Evolutionary conservation across 2,888 invertebrate species (phyloP).

Genomic region (Eucera pruinosa): DNA sequence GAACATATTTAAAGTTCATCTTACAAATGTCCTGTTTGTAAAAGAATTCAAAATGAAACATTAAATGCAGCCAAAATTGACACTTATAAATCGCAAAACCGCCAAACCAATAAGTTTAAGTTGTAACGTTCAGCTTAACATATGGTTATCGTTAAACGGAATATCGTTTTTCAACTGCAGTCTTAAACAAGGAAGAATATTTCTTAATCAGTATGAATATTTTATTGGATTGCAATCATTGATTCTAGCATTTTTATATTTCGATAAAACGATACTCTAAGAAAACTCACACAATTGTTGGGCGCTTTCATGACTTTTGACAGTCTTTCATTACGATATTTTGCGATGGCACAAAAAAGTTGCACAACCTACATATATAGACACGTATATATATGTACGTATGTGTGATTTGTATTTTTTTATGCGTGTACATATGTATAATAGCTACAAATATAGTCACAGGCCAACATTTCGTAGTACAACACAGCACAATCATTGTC

Average conservation of each 20-base stretch:
- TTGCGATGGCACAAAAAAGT: slow-evolving; percentile 61
- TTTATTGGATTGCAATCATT: background rate
- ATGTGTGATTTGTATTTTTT: slow-evolving; percentile 45
- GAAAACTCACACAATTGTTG: background rate
- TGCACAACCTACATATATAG: slow-evolving; percentile 80
- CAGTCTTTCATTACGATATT: background rate
- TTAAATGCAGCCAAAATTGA: no score
- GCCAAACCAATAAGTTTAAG: no score
- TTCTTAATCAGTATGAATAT: background rate
- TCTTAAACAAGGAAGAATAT: background rate
- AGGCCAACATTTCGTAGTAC: slow-evolving; percentile 84
- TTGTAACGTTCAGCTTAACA: background rate
- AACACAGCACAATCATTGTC: slow-evolving; percentile 84
- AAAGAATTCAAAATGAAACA: slow-evolving; percentile 13
- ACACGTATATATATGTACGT: slow-evolving; percentile 75
- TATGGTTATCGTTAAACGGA: background rate
- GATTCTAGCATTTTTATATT: background rate
- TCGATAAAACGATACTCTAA: background rate
- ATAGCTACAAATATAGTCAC: slow-evolving; percentile 83
- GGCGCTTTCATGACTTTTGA: slow-evolving; percentile 10
- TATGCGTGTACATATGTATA: slow-evolving; percentile 69
- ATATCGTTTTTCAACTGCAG: background rate
- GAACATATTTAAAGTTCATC: background rate
- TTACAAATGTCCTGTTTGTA: background rate
- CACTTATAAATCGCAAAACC: no score